Evolutionary conservation across 2,797 vertebrate species (phyloP), one percentile per base, ranked within the genome.

Genomic region (Gymnocypris eckloni): DNA sequence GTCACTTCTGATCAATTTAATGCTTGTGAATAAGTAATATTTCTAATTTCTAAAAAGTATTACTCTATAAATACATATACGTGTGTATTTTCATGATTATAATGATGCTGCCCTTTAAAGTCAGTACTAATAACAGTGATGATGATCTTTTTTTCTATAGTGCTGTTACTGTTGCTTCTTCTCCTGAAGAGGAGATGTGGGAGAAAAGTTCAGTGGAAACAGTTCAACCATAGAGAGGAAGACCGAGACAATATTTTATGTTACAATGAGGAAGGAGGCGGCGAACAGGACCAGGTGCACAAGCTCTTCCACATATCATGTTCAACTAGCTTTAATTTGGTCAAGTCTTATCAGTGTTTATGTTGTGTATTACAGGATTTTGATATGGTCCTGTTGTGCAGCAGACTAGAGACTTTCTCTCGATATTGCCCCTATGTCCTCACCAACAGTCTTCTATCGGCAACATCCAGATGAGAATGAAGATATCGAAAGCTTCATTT

Each of bases 211-310:
- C 28, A 67, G 20, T 54, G 20, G 72, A 92, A 94, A 0, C 89
- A 90, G 4, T 89, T 94, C 20, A 95, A 95, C 0, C 94, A 95
- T 39, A 95, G 96, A 78, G 95, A 96, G 50, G 92, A 96, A 6
- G 95, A 96, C 52, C 93, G 96, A n/a, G 97, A 97, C 89, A 96
- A 96, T 88, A 95, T 99, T 66, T 95, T 97, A 45, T 95, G 91
- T 72, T 98, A 98, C 0, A 94, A 97, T 3, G 97, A 98, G 6
- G 97, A 98, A 89, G 97, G 97, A 0, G 97, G 82, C 93, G 97
- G 95, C 92, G 97, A 84, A 94, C 97, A 92, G 93, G 97, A 94
- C 94, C 96, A 96, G 0, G 96, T 96, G 86, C 96, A 96, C 0
- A 96, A 96, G 20, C 95, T 96, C 66, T 96, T 97, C 0, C 95